phyloP scores from a whole-genome alignment of 2,113 vertebrate genomes.

The Alethe castanea region DNA sequence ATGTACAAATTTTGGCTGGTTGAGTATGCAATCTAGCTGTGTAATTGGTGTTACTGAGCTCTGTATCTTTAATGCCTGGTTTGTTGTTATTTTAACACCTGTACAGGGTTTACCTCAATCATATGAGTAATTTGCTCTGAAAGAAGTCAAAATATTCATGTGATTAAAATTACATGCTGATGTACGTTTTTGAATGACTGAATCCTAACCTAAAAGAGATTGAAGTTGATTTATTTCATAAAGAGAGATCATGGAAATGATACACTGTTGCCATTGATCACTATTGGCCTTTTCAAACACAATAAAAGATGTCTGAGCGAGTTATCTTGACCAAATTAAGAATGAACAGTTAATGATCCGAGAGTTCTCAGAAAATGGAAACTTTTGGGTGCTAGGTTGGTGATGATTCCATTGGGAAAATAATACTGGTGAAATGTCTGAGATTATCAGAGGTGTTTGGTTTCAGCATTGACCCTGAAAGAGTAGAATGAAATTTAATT shows the following conservation, averaged over 20 bases:
- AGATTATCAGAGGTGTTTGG: background rate
- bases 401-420: background rate
- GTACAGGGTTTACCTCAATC: background rate
- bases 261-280: background rate
- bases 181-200: background rate
- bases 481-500: background rate
- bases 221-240: background rate
- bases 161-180: background rate
- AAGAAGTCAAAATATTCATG: background rate
- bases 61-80: background rate
- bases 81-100: background rate
- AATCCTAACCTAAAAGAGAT: background rate
- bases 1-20: background rate
- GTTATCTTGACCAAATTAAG: slow-evolving; percentile 19
- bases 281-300: background rate
- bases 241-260: background rate
- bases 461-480: slow-evolving; percentile 13
- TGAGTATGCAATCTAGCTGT: background rate
- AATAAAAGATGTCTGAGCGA: background rate
- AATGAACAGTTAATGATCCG: background rate
- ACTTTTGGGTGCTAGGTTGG: background rate
- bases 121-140: background rate
- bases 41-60: background rate
- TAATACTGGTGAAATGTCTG: background rate
- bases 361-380: background rate